These are phyloP conservation scores for Zootoca vivipara DNA, from an alignment of 2,113 vertebrate species.

Conservation along the genomic window DNA sequence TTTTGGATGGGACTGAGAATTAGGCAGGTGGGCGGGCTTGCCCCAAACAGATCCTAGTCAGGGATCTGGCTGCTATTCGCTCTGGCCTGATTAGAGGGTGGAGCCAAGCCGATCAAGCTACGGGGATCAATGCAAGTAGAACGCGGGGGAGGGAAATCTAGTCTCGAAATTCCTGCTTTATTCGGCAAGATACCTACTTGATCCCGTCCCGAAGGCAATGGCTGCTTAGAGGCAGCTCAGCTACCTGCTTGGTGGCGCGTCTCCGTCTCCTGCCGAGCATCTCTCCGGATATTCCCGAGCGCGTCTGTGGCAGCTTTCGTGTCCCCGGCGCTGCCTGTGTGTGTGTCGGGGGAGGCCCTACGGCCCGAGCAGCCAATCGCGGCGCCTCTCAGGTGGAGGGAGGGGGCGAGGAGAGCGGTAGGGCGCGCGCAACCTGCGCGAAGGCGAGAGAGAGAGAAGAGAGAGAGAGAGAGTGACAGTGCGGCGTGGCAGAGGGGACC, in stretches of 20 bases:
- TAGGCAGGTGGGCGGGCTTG: too few relatives aligned
- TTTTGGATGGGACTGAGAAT: background rate
- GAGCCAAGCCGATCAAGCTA: background rate
- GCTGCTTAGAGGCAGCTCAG: background rate
- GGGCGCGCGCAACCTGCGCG: background rate
- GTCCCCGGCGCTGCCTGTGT: rapidly evolving
- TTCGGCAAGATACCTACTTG: background rate
- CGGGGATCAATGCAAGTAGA: too few relatives aligned
- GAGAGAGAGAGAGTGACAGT: background rate
- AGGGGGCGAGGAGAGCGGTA: background rate
- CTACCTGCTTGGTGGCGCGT: too few relatives aligned
- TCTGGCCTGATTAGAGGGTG: background rate
- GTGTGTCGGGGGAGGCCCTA: background rate
- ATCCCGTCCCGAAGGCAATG: background rate
- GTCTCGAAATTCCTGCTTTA: background rate
- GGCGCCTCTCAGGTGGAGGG: background rate
- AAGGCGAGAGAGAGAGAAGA: background rate
- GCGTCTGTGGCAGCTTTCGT: rapidly evolving
- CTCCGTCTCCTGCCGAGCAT: background rate
- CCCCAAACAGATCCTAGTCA: background rate
- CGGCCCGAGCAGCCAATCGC: background rate
- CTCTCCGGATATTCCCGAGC: background rate
- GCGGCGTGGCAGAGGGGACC: background rate
- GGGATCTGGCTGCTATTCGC: background rate
- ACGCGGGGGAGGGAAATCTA: background rate